Evolutionary conservation across 2,888 invertebrate species (phyloP).

Genomic region (Troides aeacus): DNA sequence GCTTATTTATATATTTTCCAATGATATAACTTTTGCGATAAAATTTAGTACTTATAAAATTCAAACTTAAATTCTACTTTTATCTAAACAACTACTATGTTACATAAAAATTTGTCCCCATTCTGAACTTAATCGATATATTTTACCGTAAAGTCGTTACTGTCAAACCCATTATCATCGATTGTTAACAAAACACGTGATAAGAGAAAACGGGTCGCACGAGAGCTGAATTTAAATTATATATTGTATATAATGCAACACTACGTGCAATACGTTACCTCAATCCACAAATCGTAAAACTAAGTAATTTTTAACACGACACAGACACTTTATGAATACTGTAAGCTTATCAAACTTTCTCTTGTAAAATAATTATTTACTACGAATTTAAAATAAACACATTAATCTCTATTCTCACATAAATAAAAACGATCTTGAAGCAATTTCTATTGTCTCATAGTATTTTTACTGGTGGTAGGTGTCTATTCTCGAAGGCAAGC

Average conservation of each 20-base stretch:
- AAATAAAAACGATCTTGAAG: too few species aligned
- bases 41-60: too few species aligned
- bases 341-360: neutral
- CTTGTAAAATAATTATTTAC: neutral
- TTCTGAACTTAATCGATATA: neutral
- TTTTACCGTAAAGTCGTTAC: neutral
- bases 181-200: slow-evolving; percentile 30
- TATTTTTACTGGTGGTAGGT: too few species aligned
- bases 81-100: neutral
- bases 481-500: too few species aligned
- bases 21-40: too few species aligned
- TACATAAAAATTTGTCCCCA: neutral
- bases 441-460: too few species aligned
- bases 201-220: slow-evolving; percentile 25
- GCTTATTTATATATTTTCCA: too few species aligned
- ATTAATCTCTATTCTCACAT: too few species aligned
- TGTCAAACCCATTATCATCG: slow-evolving; percentile 6
- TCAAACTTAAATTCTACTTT: too few species aligned
- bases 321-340: too few species aligned
- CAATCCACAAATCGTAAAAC: neutral
- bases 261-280: slow-evolving; percentile 8
- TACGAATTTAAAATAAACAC: too few species aligned
- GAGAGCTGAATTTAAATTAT: slow-evolving; percentile 30
- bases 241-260: slow-evolving; percentile 14
- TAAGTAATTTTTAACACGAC: neutral